phyloP scores from a whole-genome alignment of 92 coral and sea anemone genomes.

The Diadumene lineata region DNA sequence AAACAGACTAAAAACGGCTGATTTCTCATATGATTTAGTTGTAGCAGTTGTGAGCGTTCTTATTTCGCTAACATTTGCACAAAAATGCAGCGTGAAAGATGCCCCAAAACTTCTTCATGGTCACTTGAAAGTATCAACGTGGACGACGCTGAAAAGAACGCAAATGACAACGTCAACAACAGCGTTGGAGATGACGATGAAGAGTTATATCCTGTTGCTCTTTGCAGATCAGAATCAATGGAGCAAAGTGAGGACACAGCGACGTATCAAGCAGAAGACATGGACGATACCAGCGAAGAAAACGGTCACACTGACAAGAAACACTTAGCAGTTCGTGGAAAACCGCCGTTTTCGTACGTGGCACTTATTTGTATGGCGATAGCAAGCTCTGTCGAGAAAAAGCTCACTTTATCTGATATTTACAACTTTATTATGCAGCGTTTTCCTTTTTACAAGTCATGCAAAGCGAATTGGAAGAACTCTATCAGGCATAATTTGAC shows the following conservation, averaged over 20 bases:
- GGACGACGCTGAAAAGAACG: constrained; percentile 2
- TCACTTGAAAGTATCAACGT: not conserved
- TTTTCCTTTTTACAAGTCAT: constrained; percentile 72
- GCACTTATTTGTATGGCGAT: constrained; percentile 94
- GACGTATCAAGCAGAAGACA: not conserved
- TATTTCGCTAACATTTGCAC: not conserved
- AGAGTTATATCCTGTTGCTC: not conserved
- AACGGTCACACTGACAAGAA: not conserved
- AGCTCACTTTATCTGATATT: constrained; percentile 75
- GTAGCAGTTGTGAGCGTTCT: not conserved
- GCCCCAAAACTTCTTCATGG: not conserved
- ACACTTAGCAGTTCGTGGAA: constrained; percentile 32
- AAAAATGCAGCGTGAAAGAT: not conserved
- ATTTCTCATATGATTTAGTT: not conserved
- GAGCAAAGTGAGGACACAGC: not conserved
- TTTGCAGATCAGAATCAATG: not conserved
- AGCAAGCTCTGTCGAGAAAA: constrained; percentile 58
- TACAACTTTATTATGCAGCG: constrained; percentile 60
- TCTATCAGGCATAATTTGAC: constrained; percentile 94
- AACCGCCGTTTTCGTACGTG: constrained; percentile 89
- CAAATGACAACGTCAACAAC: not conserved
- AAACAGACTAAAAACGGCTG: constrained; percentile 8
- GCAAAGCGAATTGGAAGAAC: constrained; percentile 83
- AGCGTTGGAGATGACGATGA: not conserved
- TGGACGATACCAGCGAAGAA: constrained; percentile 4